Percentiles rank a stretch among this genome's conserved stretches.
Conservation (phyloP, 2,113 vertebrate genomes). For the Octodon degus region DNA sequence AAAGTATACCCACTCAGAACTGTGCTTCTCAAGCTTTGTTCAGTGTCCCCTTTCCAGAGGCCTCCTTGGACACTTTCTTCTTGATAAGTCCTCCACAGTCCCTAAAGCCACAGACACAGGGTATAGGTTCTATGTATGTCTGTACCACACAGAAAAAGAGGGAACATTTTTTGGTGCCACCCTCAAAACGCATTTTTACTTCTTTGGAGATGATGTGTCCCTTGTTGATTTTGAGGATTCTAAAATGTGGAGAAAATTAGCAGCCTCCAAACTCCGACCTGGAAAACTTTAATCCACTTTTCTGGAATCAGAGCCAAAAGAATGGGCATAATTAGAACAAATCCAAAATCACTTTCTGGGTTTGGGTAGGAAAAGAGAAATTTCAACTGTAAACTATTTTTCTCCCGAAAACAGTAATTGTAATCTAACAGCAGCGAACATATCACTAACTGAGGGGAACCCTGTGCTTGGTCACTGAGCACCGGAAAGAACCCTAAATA, state of each 20-base stretch:
- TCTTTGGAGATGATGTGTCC: background rate
- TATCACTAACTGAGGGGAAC: background rate
- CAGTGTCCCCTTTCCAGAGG: background rate
- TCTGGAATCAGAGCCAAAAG: background rate
- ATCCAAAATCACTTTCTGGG: background rate
- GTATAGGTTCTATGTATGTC: background rate
- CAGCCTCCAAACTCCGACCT: background rate
- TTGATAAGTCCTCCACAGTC: background rate
- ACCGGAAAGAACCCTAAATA: too few species aligned
- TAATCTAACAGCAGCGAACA: background rate
- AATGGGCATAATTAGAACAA: background rate
- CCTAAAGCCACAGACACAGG: background rate
- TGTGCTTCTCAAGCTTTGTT: background rate
- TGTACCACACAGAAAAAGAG: background rate
- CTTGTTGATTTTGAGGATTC: background rate
- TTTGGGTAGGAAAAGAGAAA: background rate
- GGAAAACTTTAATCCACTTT: constrained; percentile 6
- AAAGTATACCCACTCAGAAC: background rate
- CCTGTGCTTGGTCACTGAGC: background rate
- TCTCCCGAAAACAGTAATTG: background rate
- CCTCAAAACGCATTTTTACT: background rate
- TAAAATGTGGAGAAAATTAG: constrained; percentile 10
- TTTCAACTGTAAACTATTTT: background rate
- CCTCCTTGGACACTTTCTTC: background rate
- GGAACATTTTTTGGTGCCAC: background rate